Percentiles rank a stretch among this genome's conserved stretches.
Conservation (phyloP, 2,888 invertebrate species). For the Agrenia bidenticulata region DNA sequence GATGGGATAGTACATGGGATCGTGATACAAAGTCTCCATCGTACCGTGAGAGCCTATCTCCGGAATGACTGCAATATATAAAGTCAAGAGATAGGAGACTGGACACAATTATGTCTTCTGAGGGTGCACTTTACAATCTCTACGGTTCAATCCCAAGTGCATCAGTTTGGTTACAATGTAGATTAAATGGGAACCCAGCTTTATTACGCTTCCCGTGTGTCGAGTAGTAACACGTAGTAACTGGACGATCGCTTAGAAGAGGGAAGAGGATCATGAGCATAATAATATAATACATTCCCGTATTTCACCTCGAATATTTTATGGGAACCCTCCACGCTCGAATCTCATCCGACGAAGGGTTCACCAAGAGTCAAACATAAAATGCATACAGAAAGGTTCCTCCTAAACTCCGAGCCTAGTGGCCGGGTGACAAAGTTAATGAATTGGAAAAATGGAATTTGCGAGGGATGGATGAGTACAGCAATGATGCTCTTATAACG, state of each 20-base stretch:
- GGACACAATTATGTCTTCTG: constrained; percentile 13
- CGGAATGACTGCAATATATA: constrained; percentile 14
- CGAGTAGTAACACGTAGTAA: too few relatives aligned
- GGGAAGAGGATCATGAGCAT: too few relatives aligned
- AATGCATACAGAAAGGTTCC: not conserved
- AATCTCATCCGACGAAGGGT: not conserved
- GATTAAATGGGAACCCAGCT: too few relatives aligned
- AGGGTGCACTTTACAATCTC: constrained; percentile 11
- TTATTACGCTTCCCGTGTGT: too few relatives aligned
- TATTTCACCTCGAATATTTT: too few relatives aligned
- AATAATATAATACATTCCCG: too few relatives aligned
- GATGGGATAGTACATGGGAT: too few relatives aligned
- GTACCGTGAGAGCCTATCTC: constrained; percentile 3
- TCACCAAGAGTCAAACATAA: constrained; percentile 5
- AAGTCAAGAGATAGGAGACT: constrained; percentile 7
- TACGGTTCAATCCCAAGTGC: constrained; percentile 2
- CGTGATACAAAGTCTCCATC: too few relatives aligned
- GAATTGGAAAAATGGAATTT: constrained; percentile 54
- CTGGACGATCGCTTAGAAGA: too few relatives aligned
- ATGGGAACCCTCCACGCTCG: too few relatives aligned
- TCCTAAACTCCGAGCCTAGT: constrained; percentile 10
- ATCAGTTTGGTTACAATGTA: not conserved
- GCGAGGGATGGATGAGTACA: constrained; percentile 46
- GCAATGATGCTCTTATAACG: constrained; percentile 24
- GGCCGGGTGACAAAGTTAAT: constrained; percentile 53